phyloP scores from a whole-genome alignment of 2,888 invertebrate species.

The Drosophila mulleri region DNA sequence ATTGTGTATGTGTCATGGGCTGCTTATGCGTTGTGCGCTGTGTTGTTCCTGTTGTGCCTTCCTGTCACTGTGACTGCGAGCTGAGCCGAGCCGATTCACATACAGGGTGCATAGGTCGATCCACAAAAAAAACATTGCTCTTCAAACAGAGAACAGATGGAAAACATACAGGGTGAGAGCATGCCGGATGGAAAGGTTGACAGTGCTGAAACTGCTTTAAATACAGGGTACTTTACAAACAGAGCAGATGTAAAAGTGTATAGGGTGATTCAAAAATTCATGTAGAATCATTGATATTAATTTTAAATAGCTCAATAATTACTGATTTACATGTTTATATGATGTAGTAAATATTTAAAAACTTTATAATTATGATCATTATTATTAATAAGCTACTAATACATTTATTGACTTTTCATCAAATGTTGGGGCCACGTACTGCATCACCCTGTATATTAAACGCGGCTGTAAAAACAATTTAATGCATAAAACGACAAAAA shows the following conservation, averaged over 20 bases:
- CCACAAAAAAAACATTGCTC: neutral
- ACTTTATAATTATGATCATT: neutral
- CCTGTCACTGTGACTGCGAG: slow-evolving; percentile 63
- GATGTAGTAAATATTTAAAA: neutral
- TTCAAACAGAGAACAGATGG: neutral
- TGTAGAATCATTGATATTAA: no score
- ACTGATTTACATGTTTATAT: neutral
- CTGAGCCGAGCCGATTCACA: slow-evolving; percentile 20
- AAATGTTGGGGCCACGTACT: no score
- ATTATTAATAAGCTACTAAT: neutral
- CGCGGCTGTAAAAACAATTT: slow-evolving; percentile 82
- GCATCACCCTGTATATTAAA: slow-evolving; percentile 70
- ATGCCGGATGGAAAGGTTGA: neutral
- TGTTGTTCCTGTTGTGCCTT: slow-evolving; percentile 66
- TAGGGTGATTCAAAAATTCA: neutral
- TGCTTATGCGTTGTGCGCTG: slow-evolving; percentile 64
- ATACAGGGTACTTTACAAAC: neutral
- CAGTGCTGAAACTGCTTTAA: no score
- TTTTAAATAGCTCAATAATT: neutral
- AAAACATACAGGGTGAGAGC: slow-evolving; percentile 18
- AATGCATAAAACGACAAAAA: slow-evolving; percentile 82
- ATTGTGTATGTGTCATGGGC: slow-evolving; percentile 60
- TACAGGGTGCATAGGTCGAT: slow-evolving; percentile 45
- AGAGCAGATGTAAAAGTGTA: neutral
- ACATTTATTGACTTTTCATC: neutral